Percentiles rank a stretch among this genome's conserved stretches.
Conservation (phyloP, 2,113 vertebrate genomes). For the Echinops telfairi region DNA sequence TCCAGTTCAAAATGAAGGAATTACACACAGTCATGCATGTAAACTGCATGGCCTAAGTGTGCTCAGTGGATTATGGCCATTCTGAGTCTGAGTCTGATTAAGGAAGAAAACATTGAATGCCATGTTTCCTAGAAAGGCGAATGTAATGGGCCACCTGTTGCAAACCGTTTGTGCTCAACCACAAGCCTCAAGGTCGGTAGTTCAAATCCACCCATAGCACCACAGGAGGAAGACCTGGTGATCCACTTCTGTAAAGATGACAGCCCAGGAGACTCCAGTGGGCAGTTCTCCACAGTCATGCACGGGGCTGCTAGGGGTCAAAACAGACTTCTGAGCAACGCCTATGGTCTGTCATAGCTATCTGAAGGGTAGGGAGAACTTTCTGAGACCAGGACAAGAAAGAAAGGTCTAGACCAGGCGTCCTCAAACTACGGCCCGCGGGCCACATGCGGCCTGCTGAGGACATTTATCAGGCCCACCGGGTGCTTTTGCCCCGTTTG, state of each 20-base stretch:
- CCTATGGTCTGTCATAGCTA: neutral
- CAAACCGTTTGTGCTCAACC: neutral
- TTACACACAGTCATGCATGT: neutral
- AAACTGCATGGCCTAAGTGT: neutral
- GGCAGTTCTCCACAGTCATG: neutral
- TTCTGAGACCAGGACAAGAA: neutral
- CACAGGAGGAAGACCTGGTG: neutral
- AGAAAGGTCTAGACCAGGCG: too few species aligned
- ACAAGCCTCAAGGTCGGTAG: neutral
- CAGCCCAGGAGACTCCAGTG: neutral
- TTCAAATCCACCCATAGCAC: neutral
- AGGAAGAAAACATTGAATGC: neutral
- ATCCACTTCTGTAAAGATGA: neutral
- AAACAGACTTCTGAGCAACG: neutral
- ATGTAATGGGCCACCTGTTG: neutral
- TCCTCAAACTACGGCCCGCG: too few species aligned
- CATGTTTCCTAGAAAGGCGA: constrained; percentile 26
- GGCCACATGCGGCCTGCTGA: too few species aligned
- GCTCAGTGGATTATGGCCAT: neutral
- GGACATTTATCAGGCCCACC: too few species aligned
- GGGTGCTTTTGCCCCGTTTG: too few species aligned
- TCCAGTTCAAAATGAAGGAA: neutral
- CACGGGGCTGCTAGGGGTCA: neutral
- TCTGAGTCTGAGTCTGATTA: neutral
- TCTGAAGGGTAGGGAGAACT: neutral